Conservation (phyloP, 2,113 vertebrate species). For the Dolichotis patagonum region DNA sequence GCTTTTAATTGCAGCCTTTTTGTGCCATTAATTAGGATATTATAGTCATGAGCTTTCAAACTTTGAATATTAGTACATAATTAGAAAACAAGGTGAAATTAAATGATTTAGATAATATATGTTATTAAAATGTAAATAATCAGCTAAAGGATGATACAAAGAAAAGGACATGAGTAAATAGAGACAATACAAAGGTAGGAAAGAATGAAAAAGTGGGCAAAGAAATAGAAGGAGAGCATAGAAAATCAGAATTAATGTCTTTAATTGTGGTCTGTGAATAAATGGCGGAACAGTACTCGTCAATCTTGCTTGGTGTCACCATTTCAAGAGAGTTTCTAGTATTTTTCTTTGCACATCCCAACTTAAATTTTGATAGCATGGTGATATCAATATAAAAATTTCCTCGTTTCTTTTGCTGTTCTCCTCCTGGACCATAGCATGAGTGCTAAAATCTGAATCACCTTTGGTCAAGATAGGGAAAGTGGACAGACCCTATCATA, state of each 20-base stretch:
- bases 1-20: neutral
- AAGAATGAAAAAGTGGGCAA: neutral
- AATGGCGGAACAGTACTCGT: too few relatives aligned
- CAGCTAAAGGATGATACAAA: neutral
- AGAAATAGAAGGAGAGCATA: neutral
- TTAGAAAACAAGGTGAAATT: neutral
- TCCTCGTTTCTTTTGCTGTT: neutral
- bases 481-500: neutral
- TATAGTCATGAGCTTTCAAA: neutral
- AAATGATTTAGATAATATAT: neutral
- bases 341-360: neutral
- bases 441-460: neutral
- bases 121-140: neutral
- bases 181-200: neutral
- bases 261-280: fast-evolving
- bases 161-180: neutral
- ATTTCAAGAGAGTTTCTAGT: neutral
- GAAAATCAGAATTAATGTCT: neutral
- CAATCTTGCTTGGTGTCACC: fast-evolving
- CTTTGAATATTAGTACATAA: neutral
- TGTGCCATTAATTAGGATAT: neutral
- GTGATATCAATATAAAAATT: neutral
- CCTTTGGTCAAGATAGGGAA: neutral
- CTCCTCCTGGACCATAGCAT: neutral
- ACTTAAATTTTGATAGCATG: neutral